A percentile compares a stretch with the other conserved stretches of the same genome.
Conservation (phyloP, 1,140 invertebrate species). For the Panagrolaimus sp. region DNA sequence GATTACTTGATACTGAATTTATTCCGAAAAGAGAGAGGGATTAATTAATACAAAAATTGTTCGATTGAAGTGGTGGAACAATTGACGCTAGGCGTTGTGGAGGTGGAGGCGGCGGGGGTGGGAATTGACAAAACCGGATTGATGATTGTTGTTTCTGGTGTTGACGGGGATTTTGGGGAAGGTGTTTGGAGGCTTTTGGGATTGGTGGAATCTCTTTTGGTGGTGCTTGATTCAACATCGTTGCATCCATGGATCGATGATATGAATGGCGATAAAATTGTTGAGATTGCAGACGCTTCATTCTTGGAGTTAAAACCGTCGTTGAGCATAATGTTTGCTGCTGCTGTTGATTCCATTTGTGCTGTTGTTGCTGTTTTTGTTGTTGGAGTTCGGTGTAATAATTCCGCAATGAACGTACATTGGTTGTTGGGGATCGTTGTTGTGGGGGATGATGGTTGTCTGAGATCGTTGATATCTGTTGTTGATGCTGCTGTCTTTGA, state of each 20-base stretch:
- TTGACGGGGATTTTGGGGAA: not conserved
- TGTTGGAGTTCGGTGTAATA: constrained; percentile 11
- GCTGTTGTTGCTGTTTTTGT: not conserved
- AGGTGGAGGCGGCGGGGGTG: not conserved
- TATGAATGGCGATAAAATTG: too few relatives aligned
- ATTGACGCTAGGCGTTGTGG: constrained; percentile 5
- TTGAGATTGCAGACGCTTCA: not conserved
- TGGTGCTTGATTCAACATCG: not conserved
- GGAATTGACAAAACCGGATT: too few relatives aligned
- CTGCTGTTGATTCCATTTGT: not conserved
- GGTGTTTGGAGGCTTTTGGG: not conserved
- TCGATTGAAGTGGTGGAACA: too few relatives aligned
- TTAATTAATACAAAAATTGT: too few relatives aligned
- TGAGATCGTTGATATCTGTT: too few relatives aligned
- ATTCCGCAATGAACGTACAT: constrained; percentile 2
- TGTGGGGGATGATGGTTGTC: too few relatives aligned
- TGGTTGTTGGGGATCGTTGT: not conserved
- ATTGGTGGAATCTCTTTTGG: not conserved
- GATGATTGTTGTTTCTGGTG: too few relatives aligned
- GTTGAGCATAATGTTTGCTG: not conserved
- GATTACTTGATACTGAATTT: too few relatives aligned
- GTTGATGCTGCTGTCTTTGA: too few relatives aligned
- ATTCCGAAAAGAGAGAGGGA: too few relatives aligned
- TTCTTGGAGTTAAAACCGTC: not conserved
- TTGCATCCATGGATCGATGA: not conserved